Evolutionary conservation across 2,113 vertebrate genomes (phyloP).

Genomic region (Naja naja): DNA sequence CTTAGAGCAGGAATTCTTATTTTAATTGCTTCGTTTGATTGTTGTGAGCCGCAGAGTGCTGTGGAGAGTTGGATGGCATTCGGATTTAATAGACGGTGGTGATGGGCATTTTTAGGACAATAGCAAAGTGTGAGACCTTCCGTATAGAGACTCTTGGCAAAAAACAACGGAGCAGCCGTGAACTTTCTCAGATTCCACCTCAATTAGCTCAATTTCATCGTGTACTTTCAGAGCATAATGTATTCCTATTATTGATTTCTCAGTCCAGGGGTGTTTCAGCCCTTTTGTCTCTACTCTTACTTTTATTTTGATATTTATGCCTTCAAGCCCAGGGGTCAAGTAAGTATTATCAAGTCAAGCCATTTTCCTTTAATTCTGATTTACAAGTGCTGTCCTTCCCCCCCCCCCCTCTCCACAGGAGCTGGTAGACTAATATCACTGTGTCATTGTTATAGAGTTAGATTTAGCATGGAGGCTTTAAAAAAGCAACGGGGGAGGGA

Average conservation of each 20-base stretch:
- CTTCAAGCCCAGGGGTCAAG: not conserved
- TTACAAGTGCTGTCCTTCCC: not conserved
- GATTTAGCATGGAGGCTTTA: not conserved
- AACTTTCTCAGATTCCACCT: not conserved
- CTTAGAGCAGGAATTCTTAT: not conserved
- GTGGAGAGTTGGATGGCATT: not conserved
- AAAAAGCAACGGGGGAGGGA: not conserved
- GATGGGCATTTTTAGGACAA: not conserved
- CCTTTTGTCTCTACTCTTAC: too few species aligned
- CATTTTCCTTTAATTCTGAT: not conserved
- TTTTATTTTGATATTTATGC: not conserved
- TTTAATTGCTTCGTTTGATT: not conserved
- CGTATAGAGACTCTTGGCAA: not conserved
- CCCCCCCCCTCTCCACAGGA: too few species aligned
- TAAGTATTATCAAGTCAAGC: not conserved
- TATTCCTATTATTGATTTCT: not conserved
- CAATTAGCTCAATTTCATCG: not conserved
- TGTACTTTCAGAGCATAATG: not conserved
- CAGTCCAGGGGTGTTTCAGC: not conserved
- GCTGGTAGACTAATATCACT: not conserved
- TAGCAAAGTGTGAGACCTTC: not conserved
- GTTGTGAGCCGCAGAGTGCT: not conserved
- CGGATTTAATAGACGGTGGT: not conserved
- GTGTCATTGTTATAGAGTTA: not conserved
- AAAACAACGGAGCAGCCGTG: not conserved